Evolutionary conservation across 1,140 invertebrate species (phyloP), one percentile per base, ranked within the genome.

Genomic region (Leptinotarsa texana): DNA sequence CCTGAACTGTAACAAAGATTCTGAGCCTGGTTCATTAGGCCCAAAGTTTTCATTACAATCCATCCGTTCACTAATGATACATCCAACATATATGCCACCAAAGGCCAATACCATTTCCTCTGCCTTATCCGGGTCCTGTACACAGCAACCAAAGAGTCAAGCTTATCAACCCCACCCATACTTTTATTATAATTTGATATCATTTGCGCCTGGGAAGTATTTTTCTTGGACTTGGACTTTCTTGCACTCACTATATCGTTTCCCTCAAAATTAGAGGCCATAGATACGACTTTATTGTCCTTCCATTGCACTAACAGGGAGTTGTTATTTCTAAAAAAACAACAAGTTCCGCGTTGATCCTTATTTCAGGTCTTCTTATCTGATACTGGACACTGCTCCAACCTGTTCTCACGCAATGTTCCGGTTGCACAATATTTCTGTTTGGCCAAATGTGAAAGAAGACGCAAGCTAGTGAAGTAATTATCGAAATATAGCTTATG

Each of bases 161-260:
- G 65, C 74, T 80, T 81, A 75, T 84, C 84, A 62, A 83, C 80
- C 66, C 80, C 82, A 63, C 83, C 82, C 83, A 84, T 84, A 69
- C 80, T 74, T 74, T 81, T 81, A 74, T 83, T 84, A 77, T 81
- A 84, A 69, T 73, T 80, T 63, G 78, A 69, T 74, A 83, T 80
- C 62, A 81, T 68, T 76, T 75, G 69, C 67, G 80, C 80, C 68
- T 81, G 65, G 27, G 27, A 5, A 27, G 6, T 27, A 27, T 27
- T 27, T 33, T 33, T 42, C 13, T 18, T 33, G 27, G 67, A 33
- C 11, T 33, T 33, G 11, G 74, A 80, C 42, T 74, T 72, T 62
- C 69, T 77, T 49, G 48, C 47, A 21, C 51, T 70, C 17, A 42
- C 69, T 6, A 70, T 49, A 18, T n/a, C 77, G 70, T 83, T 79